Evolutionary conservation across 2,888 invertebrate genomes (phyloP).

Genomic region (Caenorhabditis sp.): DNA sequence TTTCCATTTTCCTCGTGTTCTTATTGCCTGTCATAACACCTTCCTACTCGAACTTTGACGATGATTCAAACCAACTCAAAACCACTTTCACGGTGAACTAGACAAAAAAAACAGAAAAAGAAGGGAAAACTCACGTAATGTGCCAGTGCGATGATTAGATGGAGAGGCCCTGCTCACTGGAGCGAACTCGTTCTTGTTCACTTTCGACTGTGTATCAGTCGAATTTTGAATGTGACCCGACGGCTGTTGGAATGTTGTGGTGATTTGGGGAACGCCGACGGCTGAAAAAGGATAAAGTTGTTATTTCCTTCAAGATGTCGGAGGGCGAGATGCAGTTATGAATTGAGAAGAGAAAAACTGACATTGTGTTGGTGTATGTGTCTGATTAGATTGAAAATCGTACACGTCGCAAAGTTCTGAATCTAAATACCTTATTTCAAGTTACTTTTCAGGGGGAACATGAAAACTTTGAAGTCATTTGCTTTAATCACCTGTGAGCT

Average conservation of each 20-base stretch:
- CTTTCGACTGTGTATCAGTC: conserved; percentile 30
- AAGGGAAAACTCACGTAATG: conserved; percentile 52
- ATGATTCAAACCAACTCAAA: no score
- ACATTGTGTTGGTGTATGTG: neutral
- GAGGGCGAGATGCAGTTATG: conserved; percentile 10
- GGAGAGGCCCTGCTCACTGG: conserved; percentile 30
- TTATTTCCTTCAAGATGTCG: conserved; percentile 25
- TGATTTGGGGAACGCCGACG: conserved; percentile 41
- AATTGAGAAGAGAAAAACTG: conserved; percentile 20
- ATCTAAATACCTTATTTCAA: neutral
- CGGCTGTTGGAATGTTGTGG: conserved; percentile 41
- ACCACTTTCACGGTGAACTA: neutral
- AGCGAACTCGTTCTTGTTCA: conserved; percentile 46
- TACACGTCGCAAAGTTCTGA: no score
- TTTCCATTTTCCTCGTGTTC: conserved; percentile 3
- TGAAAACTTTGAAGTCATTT: neutral
- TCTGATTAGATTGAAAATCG: neutral
- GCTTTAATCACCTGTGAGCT: no score
- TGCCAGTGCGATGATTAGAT: conserved; percentile 40
- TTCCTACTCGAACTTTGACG: no score
- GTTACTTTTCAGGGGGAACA: no score
- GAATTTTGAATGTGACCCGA: conserved; percentile 31
- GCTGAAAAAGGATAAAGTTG: conserved; percentile 44
- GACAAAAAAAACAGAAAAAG: no score
- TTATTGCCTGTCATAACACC: neutral